Conservation (phyloP, 2,113 vertebrate genomes). For the Sminthopsis crassicaudata region DNA sequence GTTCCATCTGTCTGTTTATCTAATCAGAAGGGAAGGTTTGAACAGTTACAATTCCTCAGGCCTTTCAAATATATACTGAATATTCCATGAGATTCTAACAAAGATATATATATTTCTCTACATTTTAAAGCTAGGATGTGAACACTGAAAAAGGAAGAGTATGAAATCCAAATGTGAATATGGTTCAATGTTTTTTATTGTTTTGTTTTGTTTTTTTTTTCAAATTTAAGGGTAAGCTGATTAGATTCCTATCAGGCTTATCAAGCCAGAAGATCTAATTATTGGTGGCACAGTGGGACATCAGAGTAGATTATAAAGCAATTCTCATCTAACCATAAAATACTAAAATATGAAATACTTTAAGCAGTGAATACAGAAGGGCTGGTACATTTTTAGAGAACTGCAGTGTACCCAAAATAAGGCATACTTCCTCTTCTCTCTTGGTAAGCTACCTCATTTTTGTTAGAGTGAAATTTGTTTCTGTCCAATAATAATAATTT, state of each 20-base stretch:
- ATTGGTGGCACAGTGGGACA: conserved; percentile 67
- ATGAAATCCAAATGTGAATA: conserved; percentile 34
- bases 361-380: not conserved
- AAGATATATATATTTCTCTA: not conserved
- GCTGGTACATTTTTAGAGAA: not conserved
- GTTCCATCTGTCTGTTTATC: not conserved
- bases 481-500: not conserved
- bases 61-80: not conserved
- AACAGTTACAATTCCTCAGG: not conserved
- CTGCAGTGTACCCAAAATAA: not conserved
- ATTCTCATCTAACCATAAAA: conserved; percentile 60
- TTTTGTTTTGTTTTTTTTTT: not conserved
- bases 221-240: conserved; percentile 49
- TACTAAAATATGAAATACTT: conserved; percentile 18
- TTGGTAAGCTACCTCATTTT: not conserved
- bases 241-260: conserved; percentile 64
- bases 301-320: conserved; percentile 63
- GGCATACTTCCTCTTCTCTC: not conserved
- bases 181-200: conserved; percentile 24
- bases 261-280: conserved; percentile 61
- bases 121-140: conserved; percentile 14
- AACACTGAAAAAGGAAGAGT: conserved; percentile 35
- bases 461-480: conserved; percentile 17
- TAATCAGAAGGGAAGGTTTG: conserved; percentile 20
- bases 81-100: conserved; percentile 36